Evolutionary conservation across 2,888 invertebrate species (phyloP), one percentile per base, ranked within the genome.

Genomic region (Ceramica pisi): DNA sequence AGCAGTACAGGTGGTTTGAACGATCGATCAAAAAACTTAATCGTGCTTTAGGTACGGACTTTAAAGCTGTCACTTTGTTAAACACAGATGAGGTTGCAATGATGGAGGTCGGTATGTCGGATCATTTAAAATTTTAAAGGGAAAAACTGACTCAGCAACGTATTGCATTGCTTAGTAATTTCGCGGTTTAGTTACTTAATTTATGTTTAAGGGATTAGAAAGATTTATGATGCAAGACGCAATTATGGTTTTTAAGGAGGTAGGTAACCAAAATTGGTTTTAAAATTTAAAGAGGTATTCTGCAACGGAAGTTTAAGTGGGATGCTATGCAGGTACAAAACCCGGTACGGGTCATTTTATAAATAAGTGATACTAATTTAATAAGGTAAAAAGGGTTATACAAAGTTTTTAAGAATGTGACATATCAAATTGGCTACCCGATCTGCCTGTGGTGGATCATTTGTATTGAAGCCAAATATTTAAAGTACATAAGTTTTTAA

Each of bases 331-430:
- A 78, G 81, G 70, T 78, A 78, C 44, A 12, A 64, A 65, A 55
- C n/a, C 81, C 50, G 55, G 67, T 57, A 31, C 35, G 65, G 64
- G 60, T 56, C 31, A 31, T 38, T 62, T 66, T 23, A 50, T 56
- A 62, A 69, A 81, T 78, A 78, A 81, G 44, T 76, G 70, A 55
- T 59, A 70, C 44, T 59, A 62, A 78, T 75, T 75, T 81, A 78
- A 69, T 66, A 81, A 62, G 38, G 51, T 78, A 55, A 62, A 81
- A 81, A 46, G 62, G 65, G 61, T 59, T 51, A 35, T 41, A 56
- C 26, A 41, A 23, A 53, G 21, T 35, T 46, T 16, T 46, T 38
- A 46, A 9, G 51, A 62, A 76, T 69, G 53, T 61, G 23, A 48
- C 35, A 44, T 48, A 46, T 26, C 9, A 44, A 77, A 77, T 61